Conservation (phyloP, 1,140 invertebrate genomes). For the Leptinotarsa lineolata region DNA sequence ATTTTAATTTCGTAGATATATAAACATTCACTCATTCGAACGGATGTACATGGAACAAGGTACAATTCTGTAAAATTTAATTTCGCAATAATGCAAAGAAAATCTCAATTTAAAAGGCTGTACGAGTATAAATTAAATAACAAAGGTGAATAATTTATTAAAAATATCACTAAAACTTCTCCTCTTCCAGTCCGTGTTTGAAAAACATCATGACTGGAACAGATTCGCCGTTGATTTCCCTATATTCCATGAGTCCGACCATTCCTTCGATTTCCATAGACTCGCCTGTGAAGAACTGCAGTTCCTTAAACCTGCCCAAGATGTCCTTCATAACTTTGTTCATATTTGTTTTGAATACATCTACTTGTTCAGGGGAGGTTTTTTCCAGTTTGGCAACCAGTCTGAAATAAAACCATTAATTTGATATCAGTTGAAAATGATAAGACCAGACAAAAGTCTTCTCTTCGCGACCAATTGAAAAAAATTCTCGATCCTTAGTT, state of each 20-base stretch:
- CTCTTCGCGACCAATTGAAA: not conserved
- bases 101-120: constrained; percentile 21
- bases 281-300: constrained; percentile 94
- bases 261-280: constrained; percentile 93
- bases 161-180: constrained; percentile 77
- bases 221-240: constrained; percentile 77
- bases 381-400: constrained; percentile 82
- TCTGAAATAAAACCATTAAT: constrained; percentile 60
- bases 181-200: constrained; percentile 92
- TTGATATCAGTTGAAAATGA: not conserved
- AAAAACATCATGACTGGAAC: constrained; percentile 92
- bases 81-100: not conserved
- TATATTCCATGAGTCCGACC: constrained; percentile 91
- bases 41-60: not conserved
- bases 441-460: not conserved
- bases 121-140: constrained; percentile 28
- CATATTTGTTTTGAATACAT: constrained; percentile 88
- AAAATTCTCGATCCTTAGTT: too few relatives aligned
- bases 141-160: constrained; percentile 23
- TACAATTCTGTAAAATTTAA: constrained; percentile 20
- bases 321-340: constrained; percentile 96
- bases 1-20: constrained; percentile 11
- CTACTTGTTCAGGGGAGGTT: constrained; percentile 79
- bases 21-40: constrained; percentile 27
- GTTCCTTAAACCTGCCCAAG: constrained; percentile 86